A percentile compares a stretch with the other conserved stretches of the same genome.
phyloP scores from a whole-genome alignment of 2,113 vertebrate genomes.

The Anolis carolinensis region DNA sequence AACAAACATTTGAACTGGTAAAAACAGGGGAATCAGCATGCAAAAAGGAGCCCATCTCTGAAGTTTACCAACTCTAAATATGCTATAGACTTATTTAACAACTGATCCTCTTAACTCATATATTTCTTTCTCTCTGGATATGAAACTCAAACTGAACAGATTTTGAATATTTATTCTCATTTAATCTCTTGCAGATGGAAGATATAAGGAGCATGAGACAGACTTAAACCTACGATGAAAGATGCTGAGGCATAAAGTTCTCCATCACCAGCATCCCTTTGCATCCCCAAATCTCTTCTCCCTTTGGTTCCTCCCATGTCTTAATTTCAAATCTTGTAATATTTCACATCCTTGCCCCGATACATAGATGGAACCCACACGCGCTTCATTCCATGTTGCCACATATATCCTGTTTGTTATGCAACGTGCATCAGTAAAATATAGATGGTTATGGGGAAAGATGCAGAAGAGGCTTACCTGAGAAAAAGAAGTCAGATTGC shows the following conservation, averaged over 20 bases:
- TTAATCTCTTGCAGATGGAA: not conserved
- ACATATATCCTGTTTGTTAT: not conserved
- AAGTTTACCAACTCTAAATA: slow-evolving; percentile 33
- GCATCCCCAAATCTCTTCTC: not conserved
- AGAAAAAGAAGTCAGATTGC: slow-evolving; percentile 26
- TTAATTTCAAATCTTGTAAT: not conserved
- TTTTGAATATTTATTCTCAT: slow-evolving; percentile 12
- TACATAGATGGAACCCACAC: slow-evolving; percentile 10
- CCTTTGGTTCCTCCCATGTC: not conserved
- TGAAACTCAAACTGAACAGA: not conserved
- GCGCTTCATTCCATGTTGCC: not conserved
- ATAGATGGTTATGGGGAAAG: not conserved
- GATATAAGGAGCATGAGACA: not conserved
- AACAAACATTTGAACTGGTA: not conserved
- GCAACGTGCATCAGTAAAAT: not conserved
- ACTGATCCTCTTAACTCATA: not conserved
- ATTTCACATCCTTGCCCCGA: not conserved
- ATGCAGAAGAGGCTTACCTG: slow-evolving; percentile 51
- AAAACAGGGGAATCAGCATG: not conserved
- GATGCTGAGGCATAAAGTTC: not conserved
- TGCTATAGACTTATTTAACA: not conserved
- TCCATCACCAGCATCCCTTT: not conserved
- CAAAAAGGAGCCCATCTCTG: not conserved
- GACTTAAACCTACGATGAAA: slow-evolving; percentile 29
- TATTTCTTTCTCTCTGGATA: not conserved